These are phyloP conservation scores for Copsychus sechellarum DNA, from an alignment of 2,113 vertebrate genomes.

Conservation along the genomic window DNA sequence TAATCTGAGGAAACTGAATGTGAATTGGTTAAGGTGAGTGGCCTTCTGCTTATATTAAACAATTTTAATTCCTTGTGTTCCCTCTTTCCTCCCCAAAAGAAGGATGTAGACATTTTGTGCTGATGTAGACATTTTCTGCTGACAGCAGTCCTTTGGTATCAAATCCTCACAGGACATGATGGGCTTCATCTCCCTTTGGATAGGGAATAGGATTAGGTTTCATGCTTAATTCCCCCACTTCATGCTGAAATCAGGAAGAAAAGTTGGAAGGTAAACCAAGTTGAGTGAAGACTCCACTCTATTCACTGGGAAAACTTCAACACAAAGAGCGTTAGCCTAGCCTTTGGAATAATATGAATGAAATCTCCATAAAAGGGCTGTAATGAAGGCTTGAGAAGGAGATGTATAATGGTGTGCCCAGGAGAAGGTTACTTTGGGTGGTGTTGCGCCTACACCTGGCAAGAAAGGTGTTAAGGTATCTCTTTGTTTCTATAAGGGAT, in stretches of 20 bases:
- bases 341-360: neutral
- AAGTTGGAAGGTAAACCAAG: neutral
- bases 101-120: neutral
- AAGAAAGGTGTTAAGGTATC: neutral
- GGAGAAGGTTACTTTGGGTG: neutral
- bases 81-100: neutral
- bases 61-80: neutral
- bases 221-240: neutral
- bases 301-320: neutral
- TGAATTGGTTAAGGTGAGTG: neutral
- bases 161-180: neutral
- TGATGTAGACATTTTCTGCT: neutral
- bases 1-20: neutral
- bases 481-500: neutral
- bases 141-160: neutral
- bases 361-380: neutral
- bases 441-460: neutral
- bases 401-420: neutral
- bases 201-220: neutral
- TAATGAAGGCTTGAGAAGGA: neutral
- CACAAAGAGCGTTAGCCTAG: neutral
- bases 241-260: neutral
- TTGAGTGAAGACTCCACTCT: neutral
- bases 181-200: neutral
- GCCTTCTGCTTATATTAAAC: neutral